Evolutionary conservation across 2,113 vertebrate genomes (phyloP).

Genomic region (Etia nguti): DNA sequence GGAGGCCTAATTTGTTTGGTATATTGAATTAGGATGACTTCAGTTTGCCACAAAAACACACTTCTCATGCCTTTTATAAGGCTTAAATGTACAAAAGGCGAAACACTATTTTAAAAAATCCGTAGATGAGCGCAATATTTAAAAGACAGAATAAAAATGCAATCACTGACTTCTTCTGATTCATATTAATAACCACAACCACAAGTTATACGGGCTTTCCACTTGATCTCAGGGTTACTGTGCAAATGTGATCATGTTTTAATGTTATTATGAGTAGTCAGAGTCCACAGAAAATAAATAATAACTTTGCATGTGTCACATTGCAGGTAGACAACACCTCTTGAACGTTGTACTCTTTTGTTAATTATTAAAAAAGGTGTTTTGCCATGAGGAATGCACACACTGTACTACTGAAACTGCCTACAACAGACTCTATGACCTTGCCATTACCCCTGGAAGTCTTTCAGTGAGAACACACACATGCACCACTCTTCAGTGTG

Average conservation of each 20-base stretch:
- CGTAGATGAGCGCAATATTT: background rate
- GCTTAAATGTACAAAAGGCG: background rate
- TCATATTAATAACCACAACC: background rate
- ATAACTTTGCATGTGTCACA: background rate
- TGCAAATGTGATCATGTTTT: background rate
- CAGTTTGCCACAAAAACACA: conserved; percentile 26
- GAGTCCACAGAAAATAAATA: background rate
- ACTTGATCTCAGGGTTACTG: background rate
- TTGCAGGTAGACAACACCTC: background rate
- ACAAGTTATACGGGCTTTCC: background rate
- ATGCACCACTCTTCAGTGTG: conserved; percentile 29
- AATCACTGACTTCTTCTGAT: background rate
- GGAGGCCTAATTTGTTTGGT: conserved; percentile 28
- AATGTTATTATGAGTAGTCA: background rate
- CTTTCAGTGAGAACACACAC: conserved; percentile 16
- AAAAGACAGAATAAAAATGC: background rate
- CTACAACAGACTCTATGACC: conserved; percentile 5
- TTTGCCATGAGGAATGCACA: background rate
- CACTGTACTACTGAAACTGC: background rate
- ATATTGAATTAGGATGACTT: conserved; percentile 22
- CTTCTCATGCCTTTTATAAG: background rate
- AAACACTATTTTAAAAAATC: background rate
- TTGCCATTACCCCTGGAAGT: conserved; percentile 14
- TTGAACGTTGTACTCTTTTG: background rate
- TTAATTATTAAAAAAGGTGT: background rate